Conservation (phyloP, 1,140 invertebrate species). For the Oryzaephilus surinamensis region DNA sequence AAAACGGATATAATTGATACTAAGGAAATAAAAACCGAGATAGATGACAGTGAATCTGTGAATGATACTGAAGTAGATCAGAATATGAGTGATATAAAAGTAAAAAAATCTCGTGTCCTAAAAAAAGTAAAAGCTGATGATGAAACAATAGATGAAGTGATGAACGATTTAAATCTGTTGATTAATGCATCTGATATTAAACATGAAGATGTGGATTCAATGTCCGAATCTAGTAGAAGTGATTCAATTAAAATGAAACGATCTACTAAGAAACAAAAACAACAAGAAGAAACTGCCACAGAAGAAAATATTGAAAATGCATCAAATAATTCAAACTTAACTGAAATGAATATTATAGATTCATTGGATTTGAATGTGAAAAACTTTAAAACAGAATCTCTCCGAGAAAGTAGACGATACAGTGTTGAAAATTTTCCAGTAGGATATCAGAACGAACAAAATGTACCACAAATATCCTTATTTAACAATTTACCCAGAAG, state of each 20-base stretch:
- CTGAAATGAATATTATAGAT: slow-evolving; percentile 29
- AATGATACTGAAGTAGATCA: too few relatives aligned
- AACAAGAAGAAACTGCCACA: too few relatives aligned
- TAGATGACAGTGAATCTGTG: too few relatives aligned
- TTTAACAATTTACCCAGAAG: slow-evolving; percentile 24
- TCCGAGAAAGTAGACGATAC: slow-evolving; percentile 27
- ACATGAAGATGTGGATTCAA: slow-evolving; percentile 16
- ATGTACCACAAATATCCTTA: slow-evolving; percentile 9
- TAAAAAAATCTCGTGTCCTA: too few relatives aligned
- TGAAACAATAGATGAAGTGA: slow-evolving; percentile 28
- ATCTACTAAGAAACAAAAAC: slow-evolving; percentile 19
- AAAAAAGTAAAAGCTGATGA: too few relatives aligned
- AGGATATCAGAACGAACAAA: slow-evolving; percentile 14
- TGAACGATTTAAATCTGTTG: slow-evolving; percentile 25
- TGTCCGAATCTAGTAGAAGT: slow-evolving; percentile 18
- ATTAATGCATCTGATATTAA: slow-evolving; percentile 24
- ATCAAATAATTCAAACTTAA: slow-evolving; percentile 20
- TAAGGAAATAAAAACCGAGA: too few relatives aligned
- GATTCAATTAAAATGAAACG: slow-evolving; percentile 19
- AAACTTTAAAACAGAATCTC: slow-evolving; percentile 22
- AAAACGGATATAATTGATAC: too few relatives aligned
- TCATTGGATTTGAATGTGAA: slow-evolving; percentile 32
- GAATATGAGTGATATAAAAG: too few relatives aligned
- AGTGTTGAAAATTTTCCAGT: slow-evolving; percentile 34
- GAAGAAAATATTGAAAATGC: slow-evolving; percentile 31